Conservation (phyloP, 2,797 vertebrate species). For the Emys orbicularis region DNA sequence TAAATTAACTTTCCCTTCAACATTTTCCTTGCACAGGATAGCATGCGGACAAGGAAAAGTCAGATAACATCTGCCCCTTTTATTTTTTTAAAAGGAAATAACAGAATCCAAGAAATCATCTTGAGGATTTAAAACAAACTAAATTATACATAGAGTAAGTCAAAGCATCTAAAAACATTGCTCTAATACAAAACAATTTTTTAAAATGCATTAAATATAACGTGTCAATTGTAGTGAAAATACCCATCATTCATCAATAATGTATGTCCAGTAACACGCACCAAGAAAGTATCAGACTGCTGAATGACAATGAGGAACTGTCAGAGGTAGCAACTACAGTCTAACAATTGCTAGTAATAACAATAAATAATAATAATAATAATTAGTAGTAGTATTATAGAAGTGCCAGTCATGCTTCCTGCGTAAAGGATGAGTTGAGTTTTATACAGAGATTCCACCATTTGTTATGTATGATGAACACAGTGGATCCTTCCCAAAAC, state of each 20-base stretch:
- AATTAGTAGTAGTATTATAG: neutral
- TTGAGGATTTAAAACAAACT: neutral
- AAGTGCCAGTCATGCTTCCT: neutral
- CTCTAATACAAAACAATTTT: neutral
- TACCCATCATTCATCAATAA: neutral
- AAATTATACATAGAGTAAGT: neutral
- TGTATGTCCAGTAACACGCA: neutral
- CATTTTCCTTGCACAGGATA: neutral
- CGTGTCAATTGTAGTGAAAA: neutral
- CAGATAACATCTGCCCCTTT: neutral
- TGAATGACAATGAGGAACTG: neutral
- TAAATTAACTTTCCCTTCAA: slow-evolving; percentile 18
- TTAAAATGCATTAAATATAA: neutral
- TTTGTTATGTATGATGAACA: neutral
- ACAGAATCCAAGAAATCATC: too few relatives aligned
- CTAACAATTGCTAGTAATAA: neutral
- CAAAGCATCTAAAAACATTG: neutral
- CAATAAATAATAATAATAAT: neutral
- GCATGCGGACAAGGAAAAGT: neutral
- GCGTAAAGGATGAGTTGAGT: neutral
- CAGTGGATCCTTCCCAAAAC: neutral
- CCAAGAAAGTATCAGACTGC: neutral
- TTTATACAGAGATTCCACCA: neutral
- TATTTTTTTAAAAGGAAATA: neutral
- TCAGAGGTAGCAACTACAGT: neutral